Base-by-base conservation (phyloP, 1,140 invertebrate species). In the Polyergus mexicanus region DNA sequence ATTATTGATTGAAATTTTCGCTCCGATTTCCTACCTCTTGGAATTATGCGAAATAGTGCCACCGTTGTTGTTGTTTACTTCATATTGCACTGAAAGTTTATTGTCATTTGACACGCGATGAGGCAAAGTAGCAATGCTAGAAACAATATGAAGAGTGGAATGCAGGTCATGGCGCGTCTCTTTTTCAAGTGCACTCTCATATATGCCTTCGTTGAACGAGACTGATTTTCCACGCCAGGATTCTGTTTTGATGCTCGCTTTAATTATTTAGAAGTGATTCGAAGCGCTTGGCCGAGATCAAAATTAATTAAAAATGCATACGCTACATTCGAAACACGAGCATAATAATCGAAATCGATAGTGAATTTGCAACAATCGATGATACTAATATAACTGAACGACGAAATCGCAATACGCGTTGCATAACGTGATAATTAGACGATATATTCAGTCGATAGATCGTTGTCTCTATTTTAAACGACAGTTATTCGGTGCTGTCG, bases 71-170 rank as follows among this genome's bases (percentile, higher is more conserved):
- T 81, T 86, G 58, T 60, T 69, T 65, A 88, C 58, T 41, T 8
- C 16, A 85, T 80, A 74, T 85, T 51, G 66, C 44, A 13, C 25
- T n/a, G 19, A 19, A 69, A 85, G 54, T 85, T 85, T 58, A 51
- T 78, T 78, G 72, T 84, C 66, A 72, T 85, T 83, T 56, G 87
- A 16, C 5, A 19, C 65, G 38, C 60, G 58, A 88, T 56, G 71
- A 88, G 60, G 60, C 35, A 87, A 72, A 60, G 76, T 65, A 60
- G 60, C 65, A 11, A 47, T 38, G 54, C 19, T 58, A 41, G 71
- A 87, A 87, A 88, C 87, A 88, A 88, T 88, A 65, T 54, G 77
- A 87, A 22, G 51, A 72, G 35, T 56, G 71, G 78, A 88, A 87
- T 87, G 77, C 87, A 66, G 87, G 78, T 87, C 87, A 87, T 51